phyloP scores from a whole-genome alignment of 2,888 invertebrate species.

The Sicus ferrugineus region DNA sequence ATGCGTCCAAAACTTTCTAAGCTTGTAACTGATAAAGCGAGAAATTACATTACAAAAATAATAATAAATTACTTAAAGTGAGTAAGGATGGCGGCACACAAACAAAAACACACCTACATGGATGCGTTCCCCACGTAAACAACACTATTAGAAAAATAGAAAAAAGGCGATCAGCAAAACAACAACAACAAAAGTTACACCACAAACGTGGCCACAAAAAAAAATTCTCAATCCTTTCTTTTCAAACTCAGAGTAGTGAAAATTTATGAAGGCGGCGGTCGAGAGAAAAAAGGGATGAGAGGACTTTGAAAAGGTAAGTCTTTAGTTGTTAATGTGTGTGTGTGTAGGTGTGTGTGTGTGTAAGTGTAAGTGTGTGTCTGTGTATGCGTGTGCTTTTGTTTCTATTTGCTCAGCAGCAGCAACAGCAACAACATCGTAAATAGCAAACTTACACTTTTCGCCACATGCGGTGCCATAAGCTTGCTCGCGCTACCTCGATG shows the following conservation, averaged over 20 bases:
- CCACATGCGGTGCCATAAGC: not conserved
- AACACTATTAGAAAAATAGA: not conserved
- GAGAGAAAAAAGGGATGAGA: not conserved
- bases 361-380: not conserved
- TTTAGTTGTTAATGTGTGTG: too few species aligned
- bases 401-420: not conserved
- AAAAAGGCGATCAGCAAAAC: not conserved
- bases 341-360: not conserved
- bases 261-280: not conserved
- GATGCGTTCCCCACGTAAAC: not conserved
- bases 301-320: not conserved
- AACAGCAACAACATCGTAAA: not conserved
- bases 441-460: conserved; percentile 1
- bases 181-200: not conserved
- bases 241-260: not conserved
- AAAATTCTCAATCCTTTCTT: not conserved
- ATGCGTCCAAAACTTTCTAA: too few species aligned
- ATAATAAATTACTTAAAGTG: not conserved
- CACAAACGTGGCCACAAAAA: not conserved
- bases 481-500: not conserved
- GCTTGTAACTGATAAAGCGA: too few species aligned
- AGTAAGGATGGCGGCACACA: not conserved
- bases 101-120: not conserved
- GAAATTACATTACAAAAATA: too few species aligned
- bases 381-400: not conserved